Percentiles rank a stretch among this genome's conserved stretches.
Evolutionary conservation across 2,888 invertebrate species (phyloP).

Genomic region (Dynastes tityus): DNA sequence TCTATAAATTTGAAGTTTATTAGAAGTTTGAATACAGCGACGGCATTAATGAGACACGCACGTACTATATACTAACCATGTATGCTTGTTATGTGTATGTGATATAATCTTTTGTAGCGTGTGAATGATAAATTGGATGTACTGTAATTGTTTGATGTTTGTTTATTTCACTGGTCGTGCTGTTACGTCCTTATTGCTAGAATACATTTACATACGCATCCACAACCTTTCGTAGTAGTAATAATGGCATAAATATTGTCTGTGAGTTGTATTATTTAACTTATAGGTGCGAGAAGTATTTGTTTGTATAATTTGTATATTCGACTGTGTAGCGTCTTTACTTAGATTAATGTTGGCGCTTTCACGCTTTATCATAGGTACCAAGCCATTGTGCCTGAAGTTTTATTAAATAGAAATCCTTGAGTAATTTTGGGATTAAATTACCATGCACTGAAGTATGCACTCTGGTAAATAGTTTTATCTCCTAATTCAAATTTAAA

Average conservation of each 20-base stretch:
- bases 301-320: conserved; percentile 15
- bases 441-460: background rate
- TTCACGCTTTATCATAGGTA: conserved; percentile 1
- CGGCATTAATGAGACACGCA: no score
- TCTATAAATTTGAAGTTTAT: conserved; percentile 24
- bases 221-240: conserved; percentile 17
- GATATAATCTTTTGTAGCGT: background rate
- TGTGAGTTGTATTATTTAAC: conserved; percentile 2
- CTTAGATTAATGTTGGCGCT: background rate
- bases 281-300: conserved; percentile 7
- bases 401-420: background rate
- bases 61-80: no score
- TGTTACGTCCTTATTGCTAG: conserved; percentile 9
- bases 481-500: background rate
- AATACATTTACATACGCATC: background rate
- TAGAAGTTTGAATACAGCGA: background rate
- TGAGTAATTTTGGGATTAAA: background rate
- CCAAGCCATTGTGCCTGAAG: background rate
- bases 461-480: no score
- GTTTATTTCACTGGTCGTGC: conserved; percentile 5
- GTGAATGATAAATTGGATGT: conserved; percentile 3
- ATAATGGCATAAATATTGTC: background rate
- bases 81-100: background rate
- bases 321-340: background rate
- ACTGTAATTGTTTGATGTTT: conserved; percentile 21